A percentile compares a stretch with the other conserved stretches of the same genome.
Conservation (phyloP, 1,140 invertebrate species). For the Drosophila teissieri region DNA sequence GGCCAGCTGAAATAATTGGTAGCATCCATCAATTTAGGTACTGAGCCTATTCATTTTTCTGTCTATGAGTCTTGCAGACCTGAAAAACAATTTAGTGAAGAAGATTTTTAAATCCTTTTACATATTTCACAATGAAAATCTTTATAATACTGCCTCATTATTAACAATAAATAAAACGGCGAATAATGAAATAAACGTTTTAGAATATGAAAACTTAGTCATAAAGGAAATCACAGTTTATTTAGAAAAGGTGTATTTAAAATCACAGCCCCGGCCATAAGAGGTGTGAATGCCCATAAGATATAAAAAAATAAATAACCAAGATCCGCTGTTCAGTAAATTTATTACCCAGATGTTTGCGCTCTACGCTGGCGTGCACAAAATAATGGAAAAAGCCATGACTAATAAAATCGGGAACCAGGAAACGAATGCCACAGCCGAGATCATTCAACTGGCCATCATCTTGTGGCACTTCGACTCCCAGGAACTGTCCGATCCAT, state of each 20-base stretch:
- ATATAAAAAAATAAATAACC: constrained; percentile 22
- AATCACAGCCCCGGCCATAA: not conserved
- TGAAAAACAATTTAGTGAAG: too few species aligned
- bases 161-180: too few species aligned
- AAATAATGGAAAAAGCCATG: constrained; percentile 22
- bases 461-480: constrained; percentile 29
- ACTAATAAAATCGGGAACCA: constrained; percentile 41
- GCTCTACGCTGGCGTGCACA: not conserved
- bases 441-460: constrained; percentile 31
- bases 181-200: not conserved
- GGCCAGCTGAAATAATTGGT: constrained; percentile 4
- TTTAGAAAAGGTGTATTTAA: not conserved
- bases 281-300: constrained; percentile 9
- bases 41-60: too few species aligned
- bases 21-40: not conserved
- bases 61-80: too few species aligned
- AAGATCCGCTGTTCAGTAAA: constrained; percentile 8
- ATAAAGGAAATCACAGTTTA: not conserved
- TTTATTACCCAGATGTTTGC: constrained; percentile 1
- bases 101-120: too few species aligned
- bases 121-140: too few species aligned
- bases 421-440: constrained; percentile 39
- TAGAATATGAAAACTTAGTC: not conserved
- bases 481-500: constrained; percentile 35
- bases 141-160: too few species aligned